These are phyloP conservation scores for Clistopyga incitator DNA, from an alignment of 2,888 invertebrate genomes.

Conservation along the genomic window DNA sequence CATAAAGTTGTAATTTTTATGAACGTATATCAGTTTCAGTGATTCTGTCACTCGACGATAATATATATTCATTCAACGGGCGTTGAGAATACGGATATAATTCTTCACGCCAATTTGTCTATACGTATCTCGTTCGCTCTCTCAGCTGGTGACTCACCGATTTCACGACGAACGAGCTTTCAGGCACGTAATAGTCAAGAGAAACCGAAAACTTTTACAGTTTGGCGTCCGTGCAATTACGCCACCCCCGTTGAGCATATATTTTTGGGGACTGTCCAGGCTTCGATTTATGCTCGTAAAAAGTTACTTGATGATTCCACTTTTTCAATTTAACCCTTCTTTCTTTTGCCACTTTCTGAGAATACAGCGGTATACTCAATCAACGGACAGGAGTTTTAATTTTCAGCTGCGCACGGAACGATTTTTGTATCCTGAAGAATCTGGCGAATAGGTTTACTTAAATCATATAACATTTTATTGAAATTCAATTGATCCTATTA, in stretches of 20 bases:
- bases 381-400: neutral
- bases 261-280: neutral
- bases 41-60: neutral
- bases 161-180: constrained; percentile 4
- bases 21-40: neutral
- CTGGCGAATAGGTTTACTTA: neutral
- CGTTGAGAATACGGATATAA: neutral
- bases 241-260: neutral
- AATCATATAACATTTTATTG: too few relatives aligned
- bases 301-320: constrained; percentile 18
- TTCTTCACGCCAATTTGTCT: neutral
- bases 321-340: constrained; percentile 8
- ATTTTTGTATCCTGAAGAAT: neutral
- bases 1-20: constrained; percentile 2
- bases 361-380: neutral
- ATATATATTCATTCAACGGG: constrained; percentile 7
- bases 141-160: constrained; percentile 2
- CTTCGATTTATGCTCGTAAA: neutral
- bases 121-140: neutral
- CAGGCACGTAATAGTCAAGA: constrained; percentile 5
- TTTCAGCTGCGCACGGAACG: neutral
- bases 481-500: too few relatives aligned
- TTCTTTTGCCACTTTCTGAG: neutral
- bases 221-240: neutral
- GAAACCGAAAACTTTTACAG: constrained; percentile 12